Evolutionary conservation across 2,797 vertebrate genomes (phyloP).

Genomic region (Jordanella pulchra): DNA sequence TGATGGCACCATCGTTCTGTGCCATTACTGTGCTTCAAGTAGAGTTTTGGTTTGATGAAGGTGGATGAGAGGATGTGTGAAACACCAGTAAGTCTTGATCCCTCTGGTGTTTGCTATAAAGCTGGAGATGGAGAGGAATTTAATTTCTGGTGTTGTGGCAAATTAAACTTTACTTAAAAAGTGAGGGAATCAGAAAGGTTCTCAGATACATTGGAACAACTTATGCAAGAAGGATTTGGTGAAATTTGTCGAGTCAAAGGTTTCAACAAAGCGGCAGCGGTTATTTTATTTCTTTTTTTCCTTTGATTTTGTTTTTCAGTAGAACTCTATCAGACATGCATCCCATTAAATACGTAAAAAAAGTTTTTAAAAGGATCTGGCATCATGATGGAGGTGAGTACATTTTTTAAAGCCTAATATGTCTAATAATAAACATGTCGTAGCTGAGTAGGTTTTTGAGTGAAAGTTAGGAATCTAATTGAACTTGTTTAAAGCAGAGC

Average conservation of each 20-base stretch:
- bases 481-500: constrained; percentile 78
- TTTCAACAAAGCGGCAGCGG: background rate
- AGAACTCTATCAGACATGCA: background rate
- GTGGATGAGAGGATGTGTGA: too few species aligned
- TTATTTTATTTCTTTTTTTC: background rate
- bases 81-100: too few species aligned
- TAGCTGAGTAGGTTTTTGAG: constrained; percentile 46
- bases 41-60: too few species aligned
- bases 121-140: too few species aligned
- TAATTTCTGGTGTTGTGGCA: too few species aligned
- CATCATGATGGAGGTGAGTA: too few species aligned
- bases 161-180: too few species aligned
- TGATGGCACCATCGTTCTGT: too few species aligned
- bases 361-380: background rate
- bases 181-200: background rate
- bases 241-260: background rate
- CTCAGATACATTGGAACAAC: background rate
- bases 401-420: background rate
- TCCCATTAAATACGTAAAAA: background rate
- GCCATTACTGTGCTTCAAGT: too few species aligned
- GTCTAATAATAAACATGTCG: constrained; percentile 6
- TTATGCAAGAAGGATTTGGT: background rate
- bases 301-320: background rate
- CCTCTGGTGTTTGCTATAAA: too few species aligned
- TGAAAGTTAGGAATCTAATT: too few species aligned